Conservation (phyloP, 2,888 invertebrate genomes). For the Tryphoninae sp. region DNA sequence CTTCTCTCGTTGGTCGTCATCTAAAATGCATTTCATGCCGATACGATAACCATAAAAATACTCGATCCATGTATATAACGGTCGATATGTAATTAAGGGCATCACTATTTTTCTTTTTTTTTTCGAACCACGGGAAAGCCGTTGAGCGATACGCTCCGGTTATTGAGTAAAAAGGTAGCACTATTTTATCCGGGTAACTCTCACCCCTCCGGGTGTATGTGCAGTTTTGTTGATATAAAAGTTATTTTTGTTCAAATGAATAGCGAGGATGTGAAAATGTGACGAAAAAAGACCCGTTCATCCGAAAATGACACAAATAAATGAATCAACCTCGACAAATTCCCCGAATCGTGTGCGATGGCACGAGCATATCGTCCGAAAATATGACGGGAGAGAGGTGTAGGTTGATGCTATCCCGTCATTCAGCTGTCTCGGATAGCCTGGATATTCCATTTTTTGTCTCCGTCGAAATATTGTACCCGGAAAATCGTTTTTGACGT, state of each 20-base stretch:
- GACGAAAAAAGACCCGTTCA: slow-evolving; percentile 30
- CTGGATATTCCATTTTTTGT: slow-evolving; percentile 41
- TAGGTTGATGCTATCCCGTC: slow-evolving; percentile 46
- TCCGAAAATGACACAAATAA: slow-evolving; percentile 51
- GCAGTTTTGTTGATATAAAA: background rate
- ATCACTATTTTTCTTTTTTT: slow-evolving; percentile 1
- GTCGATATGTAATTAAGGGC: slow-evolving; percentile 15
- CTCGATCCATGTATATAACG: background rate
- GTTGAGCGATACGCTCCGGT: slow-evolving; percentile 23
- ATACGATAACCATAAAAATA: background rate
- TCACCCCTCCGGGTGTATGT: slow-evolving; percentile 19
- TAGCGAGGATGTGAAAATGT: slow-evolving; percentile 15
- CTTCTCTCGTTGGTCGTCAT: background rate
- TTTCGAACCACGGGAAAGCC: slow-evolving; percentile 15
- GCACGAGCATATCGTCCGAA: slow-evolving; percentile 30
- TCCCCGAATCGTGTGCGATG: slow-evolving; percentile 45
- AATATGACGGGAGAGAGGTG: background rate
- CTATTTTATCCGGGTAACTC: background rate
- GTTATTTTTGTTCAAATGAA: slow-evolving; percentile 2
- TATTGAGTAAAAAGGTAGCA: slow-evolving; percentile 27
- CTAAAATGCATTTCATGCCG: background rate
- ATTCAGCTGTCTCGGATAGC: slow-evolving; percentile 47
- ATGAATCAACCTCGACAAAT: slow-evolving; percentile 55
- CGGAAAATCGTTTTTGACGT: too few relatives aligned
- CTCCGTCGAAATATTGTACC: background rate